Percentiles rank a stretch among this genome's conserved stretches.
Conservation (phyloP, 2,797 vertebrate genomes). For the Gorsachius magnificus region DNA sequence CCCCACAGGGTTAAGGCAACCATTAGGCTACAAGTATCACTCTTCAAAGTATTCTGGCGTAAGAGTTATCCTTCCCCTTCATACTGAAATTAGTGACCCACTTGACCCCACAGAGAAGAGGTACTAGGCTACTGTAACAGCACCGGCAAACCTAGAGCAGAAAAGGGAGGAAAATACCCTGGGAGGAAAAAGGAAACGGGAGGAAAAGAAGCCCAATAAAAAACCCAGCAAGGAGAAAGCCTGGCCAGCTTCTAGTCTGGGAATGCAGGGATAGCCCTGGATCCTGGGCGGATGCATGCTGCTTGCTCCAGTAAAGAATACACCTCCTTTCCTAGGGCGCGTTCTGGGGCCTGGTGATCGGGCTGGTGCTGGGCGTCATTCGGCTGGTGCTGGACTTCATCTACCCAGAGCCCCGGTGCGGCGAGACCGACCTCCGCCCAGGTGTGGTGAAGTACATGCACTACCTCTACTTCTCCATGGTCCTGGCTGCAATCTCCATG, state of each 20-base stretch:
- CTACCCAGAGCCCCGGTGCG: conserved; percentile 83
- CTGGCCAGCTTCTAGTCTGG: not conserved
- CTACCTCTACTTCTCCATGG: conserved; percentile 93
- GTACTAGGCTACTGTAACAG: not conserved
- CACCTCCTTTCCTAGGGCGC: conserved; percentile 81
- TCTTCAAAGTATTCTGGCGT: not conserved
- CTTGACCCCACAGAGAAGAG: not conserved
- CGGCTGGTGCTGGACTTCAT: conserved; percentile 92
- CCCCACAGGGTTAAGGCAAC: not conserved
- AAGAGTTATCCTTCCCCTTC: not conserved
- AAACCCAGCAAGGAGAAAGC: not conserved
- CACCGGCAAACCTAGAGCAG: not conserved
- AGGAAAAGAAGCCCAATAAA: not conserved
- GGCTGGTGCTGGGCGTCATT: conserved; percentile 82
- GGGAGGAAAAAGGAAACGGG: not conserved
- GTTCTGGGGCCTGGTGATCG: conserved; percentile 87
- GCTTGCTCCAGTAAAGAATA: not conserved
- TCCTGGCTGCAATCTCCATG: conserved; percentile 84
- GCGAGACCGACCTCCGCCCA: conserved; percentile 84
- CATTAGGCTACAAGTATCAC: not conserved
- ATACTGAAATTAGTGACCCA: not conserved
- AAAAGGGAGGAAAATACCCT: not conserved
- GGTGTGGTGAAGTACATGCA: conserved; percentile 85
- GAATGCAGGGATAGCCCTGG: not conserved
- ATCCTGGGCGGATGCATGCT: fast-evolving